Conservation (phyloP, 2,888 invertebrate genomes). For the Clistopyga incitator region DNA sequence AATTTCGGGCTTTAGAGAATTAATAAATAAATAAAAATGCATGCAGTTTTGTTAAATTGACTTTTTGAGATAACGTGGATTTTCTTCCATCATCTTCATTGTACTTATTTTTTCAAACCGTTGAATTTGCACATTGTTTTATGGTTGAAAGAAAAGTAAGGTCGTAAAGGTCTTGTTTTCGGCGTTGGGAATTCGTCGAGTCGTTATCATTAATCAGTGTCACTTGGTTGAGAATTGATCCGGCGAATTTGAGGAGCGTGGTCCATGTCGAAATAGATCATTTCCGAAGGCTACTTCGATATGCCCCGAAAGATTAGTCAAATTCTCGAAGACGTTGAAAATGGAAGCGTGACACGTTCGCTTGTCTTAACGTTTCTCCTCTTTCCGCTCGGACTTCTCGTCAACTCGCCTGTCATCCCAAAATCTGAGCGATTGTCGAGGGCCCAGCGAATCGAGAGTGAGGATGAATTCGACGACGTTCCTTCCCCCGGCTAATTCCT, state of each 20-base stretch:
- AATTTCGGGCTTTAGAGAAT: no score
- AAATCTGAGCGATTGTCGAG: slow-evolving; percentile 35
- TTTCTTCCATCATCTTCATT: no score
- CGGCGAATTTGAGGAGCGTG: neutral
- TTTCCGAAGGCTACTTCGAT: slow-evolving; percentile 2
- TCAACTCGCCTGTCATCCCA: slow-evolving; percentile 2
- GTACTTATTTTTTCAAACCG: no score
- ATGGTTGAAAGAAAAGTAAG: neutral
- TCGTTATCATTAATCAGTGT: slow-evolving; percentile 12
- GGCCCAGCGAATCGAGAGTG: slow-evolving; percentile 52
- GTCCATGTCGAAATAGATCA: slow-evolving; percentile 39
- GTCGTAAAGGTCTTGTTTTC: slow-evolving; percentile 18
- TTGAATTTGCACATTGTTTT: neutral
- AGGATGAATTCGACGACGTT: slow-evolving; percentile 7
- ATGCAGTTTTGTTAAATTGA: neutral
- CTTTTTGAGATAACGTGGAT: no score
- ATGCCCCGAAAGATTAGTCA: slow-evolving; percentile 37
- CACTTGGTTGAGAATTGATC: neutral
- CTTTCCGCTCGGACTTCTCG: slow-evolving; percentile 20
- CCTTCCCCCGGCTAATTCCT: slow-evolving; percentile 34
- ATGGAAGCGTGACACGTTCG: slow-evolving; percentile 49
- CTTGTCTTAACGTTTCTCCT: slow-evolving; percentile 47
- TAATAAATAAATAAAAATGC: neutral
- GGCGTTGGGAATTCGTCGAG: slow-evolving; percentile 9
- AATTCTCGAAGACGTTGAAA: slow-evolving; percentile 46